These are phyloP conservation scores for Drosophila monieri DNA, from an alignment of 2,888 invertebrate genomes.

Conservation along the genomic window DNA sequence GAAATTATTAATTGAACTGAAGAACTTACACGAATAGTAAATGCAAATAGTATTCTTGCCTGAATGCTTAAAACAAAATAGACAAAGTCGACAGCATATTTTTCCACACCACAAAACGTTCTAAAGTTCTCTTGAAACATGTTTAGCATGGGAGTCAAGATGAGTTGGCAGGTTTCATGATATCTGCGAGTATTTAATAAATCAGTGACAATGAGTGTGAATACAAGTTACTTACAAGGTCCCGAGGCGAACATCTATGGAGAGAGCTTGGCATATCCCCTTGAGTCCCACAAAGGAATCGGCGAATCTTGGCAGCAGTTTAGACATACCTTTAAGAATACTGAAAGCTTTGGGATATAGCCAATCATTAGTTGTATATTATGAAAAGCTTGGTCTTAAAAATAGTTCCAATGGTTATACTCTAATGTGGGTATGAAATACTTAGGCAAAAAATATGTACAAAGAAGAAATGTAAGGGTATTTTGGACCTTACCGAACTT, in stretches of 20 bases:
- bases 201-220: not conserved
- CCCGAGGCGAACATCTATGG: slow-evolving; percentile 54
- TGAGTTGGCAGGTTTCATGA: slow-evolving; percentile 24
- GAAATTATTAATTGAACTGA: not conserved
- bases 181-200: slow-evolving; percentile 32
- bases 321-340: slow-evolving; percentile 50
- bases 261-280: slow-evolving; percentile 40
- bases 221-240: slow-evolving; percentile 52
- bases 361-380: not conserved
- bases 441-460: too few relatives aligned
- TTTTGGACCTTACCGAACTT: too few relatives aligned
- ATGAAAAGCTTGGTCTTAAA: too few relatives aligned
- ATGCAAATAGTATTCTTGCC: slow-evolving; percentile 17
- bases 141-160: slow-evolving; percentile 54
- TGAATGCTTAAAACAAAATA: slow-evolving; percentile 35
- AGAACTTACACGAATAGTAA: not conserved
- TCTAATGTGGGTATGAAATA: too few relatives aligned
- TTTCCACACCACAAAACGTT: slow-evolving; percentile 39
- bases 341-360: slow-evolving; percentile 36
- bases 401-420: too few relatives aligned
- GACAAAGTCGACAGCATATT: slow-evolving; percentile 49
- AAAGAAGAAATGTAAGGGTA: too few relatives aligned
- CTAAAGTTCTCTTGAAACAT: slow-evolving; percentile 48
- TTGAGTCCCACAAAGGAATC: slow-evolving; percentile 20
- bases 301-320: slow-evolving; percentile 39